phyloP scores from a whole-genome alignment of 2,888 invertebrate species.

The Diaprepes abbreviatus region DNA sequence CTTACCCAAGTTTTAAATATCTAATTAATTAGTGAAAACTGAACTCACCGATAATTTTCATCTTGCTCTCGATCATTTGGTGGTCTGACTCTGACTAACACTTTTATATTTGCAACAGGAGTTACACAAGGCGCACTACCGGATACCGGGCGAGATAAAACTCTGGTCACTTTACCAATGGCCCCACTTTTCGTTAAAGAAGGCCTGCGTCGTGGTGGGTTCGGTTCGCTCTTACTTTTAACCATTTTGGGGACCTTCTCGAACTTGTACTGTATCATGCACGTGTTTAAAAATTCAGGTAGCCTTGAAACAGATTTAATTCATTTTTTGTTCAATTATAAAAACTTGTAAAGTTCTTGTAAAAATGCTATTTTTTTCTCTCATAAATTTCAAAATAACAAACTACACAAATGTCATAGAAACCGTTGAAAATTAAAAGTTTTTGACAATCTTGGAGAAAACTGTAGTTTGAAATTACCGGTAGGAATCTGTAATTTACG shows the following conservation, averaged over 20 bases:
- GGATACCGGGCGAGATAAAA: slow-evolving; percentile 48
- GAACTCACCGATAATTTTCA: slow-evolving; percentile 60
- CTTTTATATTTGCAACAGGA: slow-evolving; percentile 76
- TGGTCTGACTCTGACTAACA: slow-evolving; percentile 89
- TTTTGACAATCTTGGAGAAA: too few species aligned
- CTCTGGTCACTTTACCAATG: slow-evolving; percentile 48
- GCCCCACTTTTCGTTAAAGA: slow-evolving; percentile 42
- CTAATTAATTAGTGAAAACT: too few species aligned
- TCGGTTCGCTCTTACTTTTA: slow-evolving; percentile 50
- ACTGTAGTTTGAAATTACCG: too few species aligned
- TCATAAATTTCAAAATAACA: slow-evolving; percentile 1
- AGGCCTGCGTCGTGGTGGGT: slow-evolving; percentile 48
- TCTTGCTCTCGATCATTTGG: slow-evolving; percentile 77
- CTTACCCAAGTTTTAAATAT: too few species aligned
- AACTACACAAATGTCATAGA: not conserved
- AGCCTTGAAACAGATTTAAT: not conserved
- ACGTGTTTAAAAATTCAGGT: not conserved
- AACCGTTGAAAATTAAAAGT: slow-evolving; percentile 3
- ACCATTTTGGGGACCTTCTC: slow-evolving; percentile 46
- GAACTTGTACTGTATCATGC: slow-evolving; percentile 20
- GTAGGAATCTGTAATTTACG: too few species aligned
- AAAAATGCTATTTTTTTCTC: not conserved
- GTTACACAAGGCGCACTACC: slow-evolving; percentile 24
- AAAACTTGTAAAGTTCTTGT: slow-evolving; percentile 11
- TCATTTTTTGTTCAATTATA: not conserved